Base-by-base conservation (phyloP, 64 coral and sea anemone species). In the Acropora tenuis region DNA sequence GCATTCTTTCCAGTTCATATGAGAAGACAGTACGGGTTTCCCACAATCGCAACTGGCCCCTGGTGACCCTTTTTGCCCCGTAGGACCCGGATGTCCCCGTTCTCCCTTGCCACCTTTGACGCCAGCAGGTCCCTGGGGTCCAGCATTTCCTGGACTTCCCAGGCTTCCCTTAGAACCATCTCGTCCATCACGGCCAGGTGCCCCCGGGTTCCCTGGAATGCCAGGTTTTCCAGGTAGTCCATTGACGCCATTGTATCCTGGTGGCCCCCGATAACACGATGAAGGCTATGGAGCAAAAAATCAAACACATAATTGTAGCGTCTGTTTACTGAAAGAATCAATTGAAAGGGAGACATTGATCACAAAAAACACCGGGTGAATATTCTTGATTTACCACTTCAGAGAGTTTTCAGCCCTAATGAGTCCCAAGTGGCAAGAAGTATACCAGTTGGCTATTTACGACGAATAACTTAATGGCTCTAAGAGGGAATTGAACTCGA, bases 1-100 rank as follows among this genome's bases (percentile, higher is more conserved):
- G 12, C 75, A 78, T 48, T 78, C 75, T 48, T 78, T 78, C 44
- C 75, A 78, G 75, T 78, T 78, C 45, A 78, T 40, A 16, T 73
- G 69, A 41, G 69, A 73, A 40, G 69, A 73, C 18, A 73, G 3
- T 40, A 1, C 4, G 41, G 69, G 69, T 7, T 1, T 40, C 5
- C 3, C 3, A 40, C 1, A 2, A 8, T 73, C n/a, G 2, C 69
- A 1, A 9, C 9, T 2, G 4, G 30, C 69, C 0, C 69, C 69
- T 40, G 5, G 69, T 20, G 12, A 2, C 16, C 69, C 69, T 40
- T 73, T 43, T 73, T 20, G 69, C 4, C 69, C 69, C 1, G 69
- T 20, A 41, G 69, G 69, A 40, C 69, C 69, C 69, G 30, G 69
- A 20, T 6, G 30, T 16, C 69, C 69, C 30, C n/a, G 69, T 73